A percentile compares a stretch with the other conserved stretches of the same genome.
phyloP scores from a whole-genome alignment of 1,140 invertebrate genomes.

The Drosophila bocqueti region DNA sequence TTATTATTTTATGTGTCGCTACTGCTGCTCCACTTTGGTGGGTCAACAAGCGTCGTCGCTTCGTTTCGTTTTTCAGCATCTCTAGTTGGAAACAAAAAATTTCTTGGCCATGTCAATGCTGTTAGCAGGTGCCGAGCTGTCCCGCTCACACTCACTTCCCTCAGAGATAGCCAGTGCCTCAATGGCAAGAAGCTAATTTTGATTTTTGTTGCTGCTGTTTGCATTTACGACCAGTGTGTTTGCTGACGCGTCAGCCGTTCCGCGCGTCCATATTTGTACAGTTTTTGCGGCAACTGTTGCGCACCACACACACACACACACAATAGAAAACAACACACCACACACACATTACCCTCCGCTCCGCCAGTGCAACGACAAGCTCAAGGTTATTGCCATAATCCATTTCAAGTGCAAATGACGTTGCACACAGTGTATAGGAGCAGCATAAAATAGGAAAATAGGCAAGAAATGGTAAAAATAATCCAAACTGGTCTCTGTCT shows the following conservation, averaged over 20 bases:
- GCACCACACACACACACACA: slow-evolving; percentile 17
- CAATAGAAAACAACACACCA: slow-evolving; percentile 1
- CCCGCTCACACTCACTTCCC: slow-evolving; percentile 4
- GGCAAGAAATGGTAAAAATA: slow-evolving; percentile 42
- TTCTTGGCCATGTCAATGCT: slow-evolving; percentile 49
- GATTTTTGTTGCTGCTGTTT: slow-evolving; percentile 55
- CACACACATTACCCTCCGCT: slow-evolving; percentile 9
- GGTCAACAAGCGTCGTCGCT: slow-evolving; percentile 54
- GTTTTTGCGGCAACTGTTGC: slow-evolving; percentile 76
- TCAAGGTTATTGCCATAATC: slow-evolving; percentile 83
- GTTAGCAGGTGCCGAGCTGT: slow-evolving; percentile 7
- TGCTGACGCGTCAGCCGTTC: slow-evolving; percentile 55
- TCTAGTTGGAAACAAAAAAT: slow-evolving; percentile 42
- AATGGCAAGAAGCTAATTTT: slow-evolving; percentile 66
- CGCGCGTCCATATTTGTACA: slow-evolving; percentile 75
- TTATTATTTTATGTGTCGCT: slow-evolving; percentile 52
- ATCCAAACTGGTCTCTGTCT: slow-evolving; percentile 38
- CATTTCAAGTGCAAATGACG: slow-evolving; percentile 81
- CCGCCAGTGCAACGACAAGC: slow-evolving; percentile 62
- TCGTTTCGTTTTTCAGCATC: slow-evolving; percentile 52
- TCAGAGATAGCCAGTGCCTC: slow-evolving; percentile 8
- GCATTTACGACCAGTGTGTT: slow-evolving; percentile 54
- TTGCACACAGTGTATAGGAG: slow-evolving; percentile 61
- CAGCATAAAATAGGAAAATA: slow-evolving; percentile 31
- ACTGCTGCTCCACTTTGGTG: slow-evolving; percentile 62